Evolutionary conservation across 2,888 invertebrate genomes (phyloP).

Genomic region (Brachycybe producta): DNA sequence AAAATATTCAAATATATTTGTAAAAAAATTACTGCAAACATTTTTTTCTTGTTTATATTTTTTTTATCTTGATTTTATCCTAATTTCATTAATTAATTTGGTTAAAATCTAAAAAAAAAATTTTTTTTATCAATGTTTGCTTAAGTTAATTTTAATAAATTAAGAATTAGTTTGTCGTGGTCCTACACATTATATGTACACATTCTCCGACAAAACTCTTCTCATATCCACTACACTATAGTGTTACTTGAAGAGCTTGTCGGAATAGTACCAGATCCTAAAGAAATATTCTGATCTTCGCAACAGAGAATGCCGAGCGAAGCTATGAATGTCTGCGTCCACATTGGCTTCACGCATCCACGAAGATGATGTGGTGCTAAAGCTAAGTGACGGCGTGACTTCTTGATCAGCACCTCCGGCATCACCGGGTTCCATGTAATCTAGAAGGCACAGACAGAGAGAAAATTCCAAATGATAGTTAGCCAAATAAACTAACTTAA

Average conservation of each 20-base stretch:
- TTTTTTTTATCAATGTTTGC: too few species aligned
- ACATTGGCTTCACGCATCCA: slow-evolving; percentile 88
- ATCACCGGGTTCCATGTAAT: slow-evolving; percentile 19
- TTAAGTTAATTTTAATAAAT: too few species aligned
- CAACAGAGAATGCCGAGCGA: slow-evolving; percentile 70
- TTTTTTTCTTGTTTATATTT: too few species aligned
- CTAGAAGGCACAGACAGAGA: slow-evolving; percentile 14
- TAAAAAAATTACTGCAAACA: too few species aligned
- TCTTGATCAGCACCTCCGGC: slow-evolving; percentile 48
- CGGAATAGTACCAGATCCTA: slow-evolving; percentile 79
- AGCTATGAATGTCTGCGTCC: slow-evolving; percentile 83
- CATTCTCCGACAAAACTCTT: too few species aligned
- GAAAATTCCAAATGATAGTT: not conserved
- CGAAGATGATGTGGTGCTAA: slow-evolving; percentile 82
- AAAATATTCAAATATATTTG: too few species aligned
- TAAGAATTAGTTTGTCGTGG: too few species aligned
- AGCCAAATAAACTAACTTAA: not conserved
- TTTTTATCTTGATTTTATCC: too few species aligned
- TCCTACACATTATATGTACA: too few species aligned
- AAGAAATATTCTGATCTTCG: slow-evolving; percentile 90
- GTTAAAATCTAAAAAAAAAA: too few species aligned
- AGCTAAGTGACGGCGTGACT: slow-evolving; percentile 51
- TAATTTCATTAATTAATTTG: too few species aligned
- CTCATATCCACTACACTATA: too few species aligned
- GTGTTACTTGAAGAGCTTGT: slow-evolving; percentile 66